Evolutionary conservation across 2,888 invertebrate species (phyloP).

Genomic region (Philereme vetulata): DNA sequence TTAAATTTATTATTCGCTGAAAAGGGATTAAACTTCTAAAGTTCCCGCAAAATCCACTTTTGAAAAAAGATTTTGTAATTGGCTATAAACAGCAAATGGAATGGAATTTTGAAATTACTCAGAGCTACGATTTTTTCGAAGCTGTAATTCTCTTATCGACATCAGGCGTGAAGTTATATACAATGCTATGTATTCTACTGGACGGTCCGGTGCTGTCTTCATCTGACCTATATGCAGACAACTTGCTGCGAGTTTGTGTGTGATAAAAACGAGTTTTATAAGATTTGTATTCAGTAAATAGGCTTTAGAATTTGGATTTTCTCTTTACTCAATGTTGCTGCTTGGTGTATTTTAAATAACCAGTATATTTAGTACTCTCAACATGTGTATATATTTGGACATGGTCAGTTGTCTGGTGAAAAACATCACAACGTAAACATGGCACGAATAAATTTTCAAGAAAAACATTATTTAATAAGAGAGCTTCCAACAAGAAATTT

Average conservation of each 20-base stretch:
- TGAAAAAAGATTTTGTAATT: slow-evolving; percentile 4
- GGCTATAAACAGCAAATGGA: slow-evolving; percentile 2
- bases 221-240: slow-evolving; percentile 13
- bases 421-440: slow-evolving; percentile 8
- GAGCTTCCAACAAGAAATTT: slow-evolving; percentile 17
- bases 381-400: too few relatives aligned
- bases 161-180: slow-evolving; percentile 3
- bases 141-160: neutral
- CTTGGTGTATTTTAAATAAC: too few relatives aligned
- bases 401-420: too few relatives aligned
- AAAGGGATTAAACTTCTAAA: too few relatives aligned
- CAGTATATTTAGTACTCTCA: too few relatives aligned
- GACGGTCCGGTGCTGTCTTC: slow-evolving; percentile 2
- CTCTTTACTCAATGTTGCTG: too few relatives aligned
- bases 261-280: neutral
- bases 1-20: too few relatives aligned
- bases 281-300: too few relatives aligned
- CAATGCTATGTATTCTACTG: slow-evolving; percentile 6
- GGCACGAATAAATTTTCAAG: slow-evolving; percentile 19
- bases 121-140: slow-evolving; percentile 11
- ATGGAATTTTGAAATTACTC: slow-evolving; percentile 7
- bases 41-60: too few relatives aligned
- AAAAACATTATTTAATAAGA: slow-evolving; percentile 17
- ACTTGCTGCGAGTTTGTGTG: neutral
- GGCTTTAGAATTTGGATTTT: too few relatives aligned